Base-by-base conservation (phyloP, 2,797 vertebrate species). In the Alfaro cultratus region DNA sequence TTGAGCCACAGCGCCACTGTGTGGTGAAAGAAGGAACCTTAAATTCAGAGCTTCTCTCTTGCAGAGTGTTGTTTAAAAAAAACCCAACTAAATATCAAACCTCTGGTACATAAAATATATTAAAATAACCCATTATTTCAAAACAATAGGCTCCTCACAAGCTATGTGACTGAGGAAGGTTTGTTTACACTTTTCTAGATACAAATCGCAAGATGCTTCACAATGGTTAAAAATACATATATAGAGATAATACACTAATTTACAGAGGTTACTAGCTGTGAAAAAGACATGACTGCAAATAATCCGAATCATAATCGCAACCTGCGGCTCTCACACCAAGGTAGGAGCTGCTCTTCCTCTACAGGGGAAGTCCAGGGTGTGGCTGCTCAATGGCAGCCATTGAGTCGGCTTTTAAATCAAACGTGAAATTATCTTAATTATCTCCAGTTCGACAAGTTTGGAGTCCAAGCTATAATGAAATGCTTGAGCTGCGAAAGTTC, bases 1-100 rank as follows among this genome's bases (percentile, higher is more conserved):
- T 92, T 83, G 80, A 85, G 51, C 89, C 83, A 93, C 90, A 94
- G 90, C 88, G 7, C 92, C 93, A 80, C 91, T 29, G 46, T 88
- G 92, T 92, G 93, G 90, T 60, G 13, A 83, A 70, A 1, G 1
- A 5, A 53, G 26, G 60, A 49, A 82, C 13, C 31, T 68, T 34
- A 51, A 79, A 7, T 71, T 41, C 29, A 62, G 57, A 34, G 29
- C 5, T 34, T 57, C 55, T 34, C 10, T 23, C 8, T 23, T 68
- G 21, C 36, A 41, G 18, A 43, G 21, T 29, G 26, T 41, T 26
- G 64, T 71, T 71, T 8, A 16, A 26, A 71, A 26, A 70, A 16
- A 29, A 26, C 39, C 47, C 16, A 9, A 43, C 8, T 6, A 53
- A 18, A 71, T 26, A 60, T 43, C 36, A 31, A 80, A 78, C 41